Evolutionary conservation across 1,140 invertebrate genomes (phyloP).

Genomic region (Achroia grisella): DNA sequence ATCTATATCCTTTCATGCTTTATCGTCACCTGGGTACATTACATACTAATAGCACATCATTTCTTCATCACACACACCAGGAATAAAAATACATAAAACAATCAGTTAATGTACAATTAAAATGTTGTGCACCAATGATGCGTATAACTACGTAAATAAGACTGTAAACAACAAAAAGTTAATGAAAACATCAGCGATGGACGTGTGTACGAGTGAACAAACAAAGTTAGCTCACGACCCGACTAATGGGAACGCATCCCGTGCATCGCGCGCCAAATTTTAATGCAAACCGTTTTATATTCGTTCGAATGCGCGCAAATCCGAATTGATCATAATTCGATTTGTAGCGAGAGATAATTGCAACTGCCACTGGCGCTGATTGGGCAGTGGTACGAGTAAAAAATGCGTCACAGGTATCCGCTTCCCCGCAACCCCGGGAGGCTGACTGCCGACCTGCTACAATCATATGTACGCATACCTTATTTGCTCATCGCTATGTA

Average conservation of each 20-base stretch:
- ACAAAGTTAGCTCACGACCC: constrained; percentile 52
- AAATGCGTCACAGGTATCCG: constrained; percentile 30
- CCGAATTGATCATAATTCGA: constrained; percentile 74
- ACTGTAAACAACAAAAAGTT: constrained; percentile 24
- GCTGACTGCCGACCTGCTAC: constrained; percentile 19
- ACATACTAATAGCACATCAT: too few relatives aligned
- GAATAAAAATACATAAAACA: too few relatives aligned
- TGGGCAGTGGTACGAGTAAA: constrained; percentile 52
- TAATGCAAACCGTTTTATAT: constrained; percentile 74
- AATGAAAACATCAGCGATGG: constrained; percentile 32
- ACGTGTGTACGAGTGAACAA: constrained; percentile 33
- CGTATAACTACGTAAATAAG: constrained; percentile 30
- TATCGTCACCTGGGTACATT: too few relatives aligned
- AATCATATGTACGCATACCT: constrained; percentile 57
- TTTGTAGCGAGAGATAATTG: constrained; percentile 70
- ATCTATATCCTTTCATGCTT: too few relatives aligned
- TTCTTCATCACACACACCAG: too few relatives aligned
- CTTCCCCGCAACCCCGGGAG: constrained; percentile 7
- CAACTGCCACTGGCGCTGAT: constrained; percentile 71
- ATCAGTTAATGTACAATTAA: constrained; percentile 15
- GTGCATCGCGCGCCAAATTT: constrained; percentile 65
- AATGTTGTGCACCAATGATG: constrained; percentile 20
- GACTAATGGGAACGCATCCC: constrained; percentile 67
- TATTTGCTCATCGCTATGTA: constrained; percentile 50
- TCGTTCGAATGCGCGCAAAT: constrained; percentile 70